A percentile compares a stretch with the other conserved stretches of the same genome.
Evolutionary conservation across 2,888 invertebrate genomes (phyloP).

Genomic region (Tribolium freemani): DNA sequence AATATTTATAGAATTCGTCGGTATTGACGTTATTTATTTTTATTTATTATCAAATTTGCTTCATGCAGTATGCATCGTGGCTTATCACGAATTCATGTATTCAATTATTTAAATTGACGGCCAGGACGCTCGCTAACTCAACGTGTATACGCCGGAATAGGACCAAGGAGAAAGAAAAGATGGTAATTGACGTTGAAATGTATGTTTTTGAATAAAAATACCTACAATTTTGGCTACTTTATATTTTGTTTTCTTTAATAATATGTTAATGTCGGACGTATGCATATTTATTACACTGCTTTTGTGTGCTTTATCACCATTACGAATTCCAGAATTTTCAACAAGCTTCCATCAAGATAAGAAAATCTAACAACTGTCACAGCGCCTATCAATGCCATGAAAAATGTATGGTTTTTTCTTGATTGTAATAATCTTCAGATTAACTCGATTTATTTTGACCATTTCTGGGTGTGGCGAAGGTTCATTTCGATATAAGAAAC

Average conservation of each 20-base stretch:
- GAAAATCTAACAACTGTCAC: slow-evolving; percentile 31
- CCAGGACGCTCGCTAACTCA: slow-evolving; percentile 58
- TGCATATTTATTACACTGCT: slow-evolving; percentile 49
- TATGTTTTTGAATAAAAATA: slow-evolving; percentile 57
- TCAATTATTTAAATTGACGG: slow-evolving; percentile 69
- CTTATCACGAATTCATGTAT: slow-evolving; percentile 69
- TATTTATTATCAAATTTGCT: slow-evolving; percentile 69
- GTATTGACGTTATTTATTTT: slow-evolving; percentile 67
- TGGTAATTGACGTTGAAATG: slow-evolving; percentile 63
- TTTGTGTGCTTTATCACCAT: slow-evolving; percentile 47
- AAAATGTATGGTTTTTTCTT: slow-evolving; percentile 8
- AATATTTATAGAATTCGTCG: slow-evolving; percentile 65
- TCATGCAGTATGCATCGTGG: slow-evolving; percentile 68
- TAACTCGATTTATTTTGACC: slow-evolving; percentile 17
- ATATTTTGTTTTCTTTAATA: slow-evolving; percentile 55
- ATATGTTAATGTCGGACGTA: slow-evolving; percentile 51
- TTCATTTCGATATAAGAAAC: no score
- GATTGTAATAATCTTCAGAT: no score
- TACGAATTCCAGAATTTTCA: slow-evolving; percentile 39
- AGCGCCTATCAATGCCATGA: neutral
- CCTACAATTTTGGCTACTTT: slow-evolving; percentile 55
- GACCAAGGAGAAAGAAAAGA: slow-evolving; percentile 60
- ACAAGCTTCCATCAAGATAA: slow-evolving; percentile 36
- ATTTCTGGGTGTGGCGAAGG: neutral
- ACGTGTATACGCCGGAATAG: slow-evolving; percentile 40